phyloP scores from a whole-genome alignment of 2,888 invertebrate genomes.

The Eurytoma californica region DNA sequence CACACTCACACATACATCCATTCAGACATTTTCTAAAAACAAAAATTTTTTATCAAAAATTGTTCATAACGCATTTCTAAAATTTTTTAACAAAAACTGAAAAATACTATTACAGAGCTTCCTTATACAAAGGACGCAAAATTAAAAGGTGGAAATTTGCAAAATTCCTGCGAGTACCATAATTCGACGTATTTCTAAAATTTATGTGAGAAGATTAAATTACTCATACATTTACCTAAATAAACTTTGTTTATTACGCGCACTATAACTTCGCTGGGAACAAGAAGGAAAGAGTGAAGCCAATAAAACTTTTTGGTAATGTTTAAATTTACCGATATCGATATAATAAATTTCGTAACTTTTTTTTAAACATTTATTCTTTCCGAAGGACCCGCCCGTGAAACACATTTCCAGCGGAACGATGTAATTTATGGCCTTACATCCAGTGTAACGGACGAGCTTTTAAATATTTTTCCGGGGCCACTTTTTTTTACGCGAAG shows the following conservation, averaged over 20 bases:
- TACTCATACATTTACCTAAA: conserved; percentile 19
- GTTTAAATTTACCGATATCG: background rate
- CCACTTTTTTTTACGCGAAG: too few species aligned
- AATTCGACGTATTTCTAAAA: conserved; percentile 32
- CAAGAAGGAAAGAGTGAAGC: background rate
- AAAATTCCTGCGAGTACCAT: conserved; percentile 11
- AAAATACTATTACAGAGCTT: too few species aligned
- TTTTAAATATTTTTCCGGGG: too few species aligned
- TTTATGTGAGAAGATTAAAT: conserved; percentile 40
- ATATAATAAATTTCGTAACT: background rate
- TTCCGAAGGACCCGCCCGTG: conserved; percentile 8
- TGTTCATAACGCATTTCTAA: too few species aligned
- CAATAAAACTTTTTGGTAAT: background rate
- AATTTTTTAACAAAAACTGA: too few species aligned
- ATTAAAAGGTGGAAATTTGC: conserved; percentile 12
- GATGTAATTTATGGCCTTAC: too few species aligned
- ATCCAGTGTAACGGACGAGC: too few species aligned
- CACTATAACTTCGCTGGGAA: conserved; percentile 17
- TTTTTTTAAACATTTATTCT: conserved; percentile 2
- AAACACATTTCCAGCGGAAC: background rate
- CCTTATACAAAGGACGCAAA: too few species aligned
- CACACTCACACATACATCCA: too few species aligned
- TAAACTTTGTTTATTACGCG: conserved; percentile 23
- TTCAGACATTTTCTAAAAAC: too few species aligned
- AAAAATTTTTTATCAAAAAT: too few species aligned